phyloP scores from a whole-genome alignment of 2,888 invertebrate species.

The Strigamia transsilvanica region DNA sequence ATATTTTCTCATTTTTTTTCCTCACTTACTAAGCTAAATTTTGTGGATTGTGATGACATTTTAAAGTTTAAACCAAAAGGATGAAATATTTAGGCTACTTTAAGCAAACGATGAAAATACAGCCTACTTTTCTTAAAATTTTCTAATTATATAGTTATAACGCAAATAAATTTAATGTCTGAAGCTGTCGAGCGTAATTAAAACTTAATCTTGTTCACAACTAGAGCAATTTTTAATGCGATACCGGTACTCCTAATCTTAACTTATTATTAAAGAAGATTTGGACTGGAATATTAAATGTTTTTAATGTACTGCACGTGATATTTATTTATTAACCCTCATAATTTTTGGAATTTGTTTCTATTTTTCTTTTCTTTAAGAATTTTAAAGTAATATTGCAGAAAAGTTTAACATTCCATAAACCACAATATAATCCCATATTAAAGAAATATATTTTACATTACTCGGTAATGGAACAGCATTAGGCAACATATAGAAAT shows the following conservation, averaged over 20 bases:
- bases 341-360: background rate
- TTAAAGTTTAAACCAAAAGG: no score
- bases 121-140: background rate
- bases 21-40: background rate
- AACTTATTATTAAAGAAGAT: slow-evolving; percentile 41
- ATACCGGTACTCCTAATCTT: background rate
- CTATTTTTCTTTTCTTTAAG: no score
- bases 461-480: no score
- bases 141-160: slow-evolving; percentile 36
- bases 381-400: no score
- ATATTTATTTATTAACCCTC: slow-evolving; percentile 6
- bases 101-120: background rate
- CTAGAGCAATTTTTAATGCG: slow-evolving; percentile 18
- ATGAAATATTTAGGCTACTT: background rate
- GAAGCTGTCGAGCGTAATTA: slow-evolving; percentile 28
- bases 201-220: slow-evolving; percentile 31
- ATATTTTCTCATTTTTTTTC: background rate
- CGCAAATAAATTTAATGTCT: slow-evolving; percentile 12
- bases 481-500: no score
- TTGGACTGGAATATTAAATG: background rate
- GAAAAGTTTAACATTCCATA: no score
- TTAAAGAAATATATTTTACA: no score
- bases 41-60: no score
- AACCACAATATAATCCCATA: no score
- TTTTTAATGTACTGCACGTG: background rate